A percentile compares a stretch with the other conserved stretches of the same genome.
These are phyloP conservation scores for Glaucidium brasilianum DNA, from an alignment of 2,113 vertebrate species.

Conservation along the genomic window DNA sequence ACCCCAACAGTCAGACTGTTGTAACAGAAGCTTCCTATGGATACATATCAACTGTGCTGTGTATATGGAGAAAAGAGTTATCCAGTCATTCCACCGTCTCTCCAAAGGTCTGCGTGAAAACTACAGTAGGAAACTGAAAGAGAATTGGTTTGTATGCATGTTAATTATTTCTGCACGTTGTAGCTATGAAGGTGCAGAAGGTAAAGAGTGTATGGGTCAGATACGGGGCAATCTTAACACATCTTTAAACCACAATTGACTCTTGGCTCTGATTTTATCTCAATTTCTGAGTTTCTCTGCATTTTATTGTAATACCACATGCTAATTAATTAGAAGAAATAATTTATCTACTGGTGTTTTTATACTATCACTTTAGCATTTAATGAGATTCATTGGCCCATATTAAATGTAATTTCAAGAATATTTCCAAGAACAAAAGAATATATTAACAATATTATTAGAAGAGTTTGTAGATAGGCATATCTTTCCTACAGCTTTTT, in stretches of 20 bases:
- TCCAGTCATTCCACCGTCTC: background rate
- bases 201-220: background rate
- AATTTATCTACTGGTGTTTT: background rate
- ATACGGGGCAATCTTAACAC: background rate
- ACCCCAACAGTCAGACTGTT: background rate
- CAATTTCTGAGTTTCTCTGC: background rate
- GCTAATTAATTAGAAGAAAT: conserved; percentile 21
- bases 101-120: background rate
- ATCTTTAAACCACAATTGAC: background rate
- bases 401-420: background rate
- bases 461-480: background rate
- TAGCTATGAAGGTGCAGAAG: background rate
- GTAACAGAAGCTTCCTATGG: background rate
- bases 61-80: background rate
- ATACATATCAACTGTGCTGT: background rate
- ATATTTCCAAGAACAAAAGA: background rate
- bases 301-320: background rate
- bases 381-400: background rate
- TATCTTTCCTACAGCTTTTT: background rate
- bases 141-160: background rate
- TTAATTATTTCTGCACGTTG: background rate
- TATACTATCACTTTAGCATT: background rate
- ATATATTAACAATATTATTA: background rate
- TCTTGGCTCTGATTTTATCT: background rate
- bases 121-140: background rate